Evolutionary conservation across 2,888 invertebrate genomes (phyloP), one percentile per base, ranked within the genome.

Genomic region (Polydrusus tereticollis): DNA sequence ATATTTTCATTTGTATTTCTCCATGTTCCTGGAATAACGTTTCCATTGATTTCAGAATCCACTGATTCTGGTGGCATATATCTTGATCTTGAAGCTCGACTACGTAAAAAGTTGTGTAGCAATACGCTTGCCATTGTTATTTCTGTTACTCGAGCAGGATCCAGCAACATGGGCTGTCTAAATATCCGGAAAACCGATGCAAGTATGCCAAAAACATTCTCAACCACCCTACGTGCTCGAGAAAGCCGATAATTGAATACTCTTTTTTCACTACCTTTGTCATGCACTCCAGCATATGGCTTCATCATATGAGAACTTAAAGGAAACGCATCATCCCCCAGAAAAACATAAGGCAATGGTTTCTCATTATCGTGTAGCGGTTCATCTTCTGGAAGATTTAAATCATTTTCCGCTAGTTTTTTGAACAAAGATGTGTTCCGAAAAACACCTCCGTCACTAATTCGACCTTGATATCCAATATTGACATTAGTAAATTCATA

Each of bases 361-460:
- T 6, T 57, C 1, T 57, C 14, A 2, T 4, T 29, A 1, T 10
- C 57, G n/a, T n/a, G 57, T 7, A 57, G n/a, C 3, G 29, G 14
- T 29, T 3, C 12, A 18, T 2, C 20, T 50, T 5, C 5, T 8
- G 50, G 50, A 10, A 50, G 12, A 8, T 21, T 36, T 29, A 73
- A 55, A 29, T 62, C 18, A n/a, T 59, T 68, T 20, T 67, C 21
- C 10, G 38, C 41, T 21, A 72, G 12, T 29, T 45, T 64, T 50
- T 43, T 21, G 18, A 55, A 69, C 57, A 78, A 68, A 45, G 59
- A 55, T 20, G 74, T 77, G n/a, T 72, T 65, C 12, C 74, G 45
- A 43, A 77, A 74, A 33, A 79, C 73, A 10, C 77, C 76, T 23
- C 77, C 74, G 73, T 79, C 79, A 14, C 73, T 72, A 14, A 69